phyloP scores from a whole-genome alignment of 37 sponge, comb jelly and placozoan species.

The Hormiphora californensis region DNA sequence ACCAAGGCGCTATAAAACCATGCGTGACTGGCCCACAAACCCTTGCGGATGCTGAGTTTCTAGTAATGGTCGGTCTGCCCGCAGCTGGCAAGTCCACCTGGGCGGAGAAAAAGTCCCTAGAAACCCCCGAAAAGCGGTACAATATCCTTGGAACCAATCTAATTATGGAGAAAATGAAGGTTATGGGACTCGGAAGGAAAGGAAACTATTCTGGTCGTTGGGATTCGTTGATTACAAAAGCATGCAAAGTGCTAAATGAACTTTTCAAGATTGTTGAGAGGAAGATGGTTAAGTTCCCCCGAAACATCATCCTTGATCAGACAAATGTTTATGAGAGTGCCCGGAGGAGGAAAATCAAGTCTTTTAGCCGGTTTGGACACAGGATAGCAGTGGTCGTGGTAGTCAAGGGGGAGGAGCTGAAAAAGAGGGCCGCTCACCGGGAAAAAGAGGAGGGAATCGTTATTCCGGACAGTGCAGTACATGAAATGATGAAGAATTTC shows the following conservation, averaged over 20 bases:
- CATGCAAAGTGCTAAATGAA: constrained; percentile 64
- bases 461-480: constrained; percentile 64
- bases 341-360: constrained; percentile 64
- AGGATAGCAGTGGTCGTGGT: constrained; percentile 69
- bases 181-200: constrained; percentile 62
- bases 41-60: constrained; percentile 61
- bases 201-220: constrained; percentile 66
- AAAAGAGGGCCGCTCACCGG: constrained; percentile 58
- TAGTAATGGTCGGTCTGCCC: constrained; percentile 87
- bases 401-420: constrained; percentile 66
- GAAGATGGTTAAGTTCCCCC: neutral
- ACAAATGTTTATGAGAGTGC: constrained; percentile 75
- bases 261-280: constrained; percentile 68
- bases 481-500: constrained; percentile 66
- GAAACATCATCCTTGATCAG: constrained; percentile 94
- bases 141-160: constrained; percentile 73
- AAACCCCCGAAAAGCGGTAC: constrained; percentile 70
- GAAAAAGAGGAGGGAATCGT: constrained; percentile 60
- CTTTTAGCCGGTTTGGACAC: constrained; percentile 68
- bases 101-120: constrained; percentile 67
- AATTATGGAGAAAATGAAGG: constrained; percentile 87
- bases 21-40: constrained; percentile 5
- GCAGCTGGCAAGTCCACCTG: constrained; percentile 95
- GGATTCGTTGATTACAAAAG: constrained; percentile 65
- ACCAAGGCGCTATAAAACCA: neutral